Evolutionary conservation across 2,113 vertebrate species (phyloP).

Genomic region (Podiceps cristatus): DNA sequence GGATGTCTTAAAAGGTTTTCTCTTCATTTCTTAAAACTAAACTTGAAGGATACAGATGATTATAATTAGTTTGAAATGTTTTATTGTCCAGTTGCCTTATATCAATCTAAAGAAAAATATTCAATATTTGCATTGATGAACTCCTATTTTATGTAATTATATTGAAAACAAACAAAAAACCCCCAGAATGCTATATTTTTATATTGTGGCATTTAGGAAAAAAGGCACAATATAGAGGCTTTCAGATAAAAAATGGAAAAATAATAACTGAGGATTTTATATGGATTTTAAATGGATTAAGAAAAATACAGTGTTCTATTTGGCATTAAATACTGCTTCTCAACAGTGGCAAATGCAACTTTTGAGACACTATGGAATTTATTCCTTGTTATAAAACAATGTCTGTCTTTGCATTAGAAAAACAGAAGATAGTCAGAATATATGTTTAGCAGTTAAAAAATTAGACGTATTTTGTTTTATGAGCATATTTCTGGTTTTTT

Average conservation of each 20-base stretch:
- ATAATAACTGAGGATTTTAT: background rate
- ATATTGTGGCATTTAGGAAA: background rate
- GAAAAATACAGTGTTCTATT: background rate
- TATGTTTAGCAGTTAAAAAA: background rate
- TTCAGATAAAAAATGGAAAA: background rate
- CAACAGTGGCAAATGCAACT: background rate
- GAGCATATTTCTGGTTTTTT: background rate
- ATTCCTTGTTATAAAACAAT: background rate
- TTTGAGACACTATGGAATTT: background rate
- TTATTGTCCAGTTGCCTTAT: background rate
- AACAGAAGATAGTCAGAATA: background rate
- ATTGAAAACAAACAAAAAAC: background rate
- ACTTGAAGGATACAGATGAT: background rate
- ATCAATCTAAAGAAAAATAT: background rate
- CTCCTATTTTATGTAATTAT: background rate
- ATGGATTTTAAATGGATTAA: background rate
- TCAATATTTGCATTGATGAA: background rate
- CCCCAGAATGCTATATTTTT: background rate
- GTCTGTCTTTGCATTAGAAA: background rate
- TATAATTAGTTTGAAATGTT: background rate
- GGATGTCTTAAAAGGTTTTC: background rate
- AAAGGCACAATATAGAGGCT: background rate
- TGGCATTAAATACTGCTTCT: background rate
- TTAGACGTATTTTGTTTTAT: background rate
- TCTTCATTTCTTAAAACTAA: background rate